phyloP scores from a whole-genome alignment of 2,113 vertebrate species.

The Chiloscyllium plagiosum region DNA sequence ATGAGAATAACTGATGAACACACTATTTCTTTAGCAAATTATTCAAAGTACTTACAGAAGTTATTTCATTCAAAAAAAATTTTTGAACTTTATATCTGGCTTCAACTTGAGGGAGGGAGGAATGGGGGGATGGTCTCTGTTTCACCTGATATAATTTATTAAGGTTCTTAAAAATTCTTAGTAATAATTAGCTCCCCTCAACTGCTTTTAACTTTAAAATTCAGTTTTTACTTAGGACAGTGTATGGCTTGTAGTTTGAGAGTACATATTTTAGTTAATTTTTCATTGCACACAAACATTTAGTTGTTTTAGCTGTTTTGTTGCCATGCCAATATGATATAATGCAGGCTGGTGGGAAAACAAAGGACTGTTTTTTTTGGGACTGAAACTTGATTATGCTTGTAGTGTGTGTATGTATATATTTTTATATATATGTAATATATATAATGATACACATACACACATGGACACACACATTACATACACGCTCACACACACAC shows the following conservation, averaged over 20 bases:
- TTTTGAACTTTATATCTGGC: constrained; percentile 54
- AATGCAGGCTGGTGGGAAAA: constrained; percentile 78
- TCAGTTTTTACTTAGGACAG: constrained; percentile 53
- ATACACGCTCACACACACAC: constrained; percentile 14
- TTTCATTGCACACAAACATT: constrained; percentile 68
- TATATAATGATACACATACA: neutral
- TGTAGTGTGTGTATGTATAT: constrained; percentile 51
- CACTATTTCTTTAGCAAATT: constrained; percentile 65
- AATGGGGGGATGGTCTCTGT: constrained; percentile 51
- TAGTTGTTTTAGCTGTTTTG: constrained; percentile 63
- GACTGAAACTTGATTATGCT: constrained; percentile 98
- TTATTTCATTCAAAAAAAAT: constrained; percentile 58
- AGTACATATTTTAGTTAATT: constrained; percentile 62
- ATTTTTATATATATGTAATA: neutral
- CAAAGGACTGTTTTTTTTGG: constrained; percentile 79
- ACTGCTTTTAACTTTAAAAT: constrained; percentile 43
- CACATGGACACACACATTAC: neutral
- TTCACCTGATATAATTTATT: constrained; percentile 69
- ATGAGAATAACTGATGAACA: constrained; percentile 33
- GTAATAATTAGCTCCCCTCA: constrained; percentile 53
- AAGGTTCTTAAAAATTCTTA: constrained; percentile 61
- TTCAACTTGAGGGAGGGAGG: constrained; percentile 44
- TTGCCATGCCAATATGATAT: constrained; percentile 83
- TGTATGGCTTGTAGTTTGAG: constrained; percentile 54
- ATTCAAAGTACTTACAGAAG: constrained; percentile 68